Evolutionary conservation across 1,140 invertebrate species (phyloP).

Genomic region (Gonioctena quinquepunctata): DNA sequence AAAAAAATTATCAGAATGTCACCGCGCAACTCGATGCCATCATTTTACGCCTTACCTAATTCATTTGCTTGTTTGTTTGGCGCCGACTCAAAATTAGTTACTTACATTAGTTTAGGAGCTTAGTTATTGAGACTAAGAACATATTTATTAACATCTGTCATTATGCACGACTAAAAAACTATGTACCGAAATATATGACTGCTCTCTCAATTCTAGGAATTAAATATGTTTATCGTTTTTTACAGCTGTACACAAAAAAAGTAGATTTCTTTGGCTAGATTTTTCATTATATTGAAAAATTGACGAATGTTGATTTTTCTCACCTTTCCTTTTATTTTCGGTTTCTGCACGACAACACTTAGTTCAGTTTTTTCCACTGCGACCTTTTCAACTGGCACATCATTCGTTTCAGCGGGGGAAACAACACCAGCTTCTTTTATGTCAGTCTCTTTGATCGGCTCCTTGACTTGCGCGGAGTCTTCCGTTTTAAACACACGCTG

Average conservation of each 20-base stretch:
- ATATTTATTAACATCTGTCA: background rate
- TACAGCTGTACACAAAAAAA: background rate
- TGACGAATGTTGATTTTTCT: too few relatives aligned
- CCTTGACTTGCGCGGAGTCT: background rate
- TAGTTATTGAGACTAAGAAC: too few relatives aligned
- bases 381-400: constrained; percentile 14
- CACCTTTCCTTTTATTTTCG: constrained; percentile 24
- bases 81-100: too few relatives aligned
- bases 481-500: constrained; percentile 34
- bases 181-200: background rate
- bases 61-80: too few relatives aligned
- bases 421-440: background rate
- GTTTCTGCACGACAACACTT: constrained; percentile 8
- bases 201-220: background rate
- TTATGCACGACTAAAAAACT: background rate
- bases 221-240: background rate
- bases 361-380: constrained; percentile 1
- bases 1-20: too few relatives aligned
- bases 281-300: background rate
- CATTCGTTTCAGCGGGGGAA: constrained; percentile 6
- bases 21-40: too few relatives aligned
- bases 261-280: too few relatives aligned
- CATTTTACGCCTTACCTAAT: too few relatives aligned
- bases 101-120: too few relatives aligned
- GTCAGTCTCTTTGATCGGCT: background rate